phyloP scores from a whole-genome alignment of 2,888 invertebrate species.

The Embidobia sp. region DNA sequence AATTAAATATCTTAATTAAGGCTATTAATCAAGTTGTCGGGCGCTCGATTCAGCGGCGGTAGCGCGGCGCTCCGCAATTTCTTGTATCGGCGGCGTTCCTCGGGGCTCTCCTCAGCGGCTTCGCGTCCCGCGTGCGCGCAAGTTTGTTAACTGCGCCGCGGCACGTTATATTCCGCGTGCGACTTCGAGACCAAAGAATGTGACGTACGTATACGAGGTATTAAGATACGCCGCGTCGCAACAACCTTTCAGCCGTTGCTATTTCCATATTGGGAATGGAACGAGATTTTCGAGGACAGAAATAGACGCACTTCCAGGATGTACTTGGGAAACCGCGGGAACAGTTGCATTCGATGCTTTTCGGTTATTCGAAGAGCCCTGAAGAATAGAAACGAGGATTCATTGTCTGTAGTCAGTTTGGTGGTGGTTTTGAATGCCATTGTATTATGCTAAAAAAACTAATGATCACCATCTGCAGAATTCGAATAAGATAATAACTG shows the following conservation, averaged over 20 bases:
- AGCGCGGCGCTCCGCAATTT: constrained; percentile 73
- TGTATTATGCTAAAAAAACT: too few species aligned
- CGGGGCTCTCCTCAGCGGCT: constrained; percentile 36
- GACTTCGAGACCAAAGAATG: constrained; percentile 71
- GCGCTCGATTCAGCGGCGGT: constrained; percentile 78
- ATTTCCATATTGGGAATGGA: constrained; percentile 66
- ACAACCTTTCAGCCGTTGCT: constrained; percentile 62
- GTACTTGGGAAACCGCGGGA: too few species aligned
- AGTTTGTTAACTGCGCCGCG: constrained; percentile 68
- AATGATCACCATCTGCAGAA: too few species aligned
- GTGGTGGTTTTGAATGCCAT: too few species aligned
- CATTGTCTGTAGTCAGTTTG: too few species aligned
- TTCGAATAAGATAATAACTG: too few species aligned
- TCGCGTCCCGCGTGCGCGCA: constrained; percentile 44
- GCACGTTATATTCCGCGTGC: constrained; percentile 75
- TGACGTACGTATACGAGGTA: constrained; percentile 64
- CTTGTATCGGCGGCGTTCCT: constrained; percentile 68
- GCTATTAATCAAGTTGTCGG: constrained; percentile 84
- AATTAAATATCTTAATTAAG: constrained; percentile 85
- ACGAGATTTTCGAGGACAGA: constrained; percentile 48
- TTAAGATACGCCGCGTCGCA: constrained; percentile 64
- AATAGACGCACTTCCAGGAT: constrained; percentile 56
- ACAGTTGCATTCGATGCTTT: too few species aligned
- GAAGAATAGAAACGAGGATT: too few species aligned
- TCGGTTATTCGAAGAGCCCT: too few species aligned